Evolutionary conservation across 2,888 invertebrate genomes (phyloP).

Genomic region (Alloscopus bannaensis): DNA sequence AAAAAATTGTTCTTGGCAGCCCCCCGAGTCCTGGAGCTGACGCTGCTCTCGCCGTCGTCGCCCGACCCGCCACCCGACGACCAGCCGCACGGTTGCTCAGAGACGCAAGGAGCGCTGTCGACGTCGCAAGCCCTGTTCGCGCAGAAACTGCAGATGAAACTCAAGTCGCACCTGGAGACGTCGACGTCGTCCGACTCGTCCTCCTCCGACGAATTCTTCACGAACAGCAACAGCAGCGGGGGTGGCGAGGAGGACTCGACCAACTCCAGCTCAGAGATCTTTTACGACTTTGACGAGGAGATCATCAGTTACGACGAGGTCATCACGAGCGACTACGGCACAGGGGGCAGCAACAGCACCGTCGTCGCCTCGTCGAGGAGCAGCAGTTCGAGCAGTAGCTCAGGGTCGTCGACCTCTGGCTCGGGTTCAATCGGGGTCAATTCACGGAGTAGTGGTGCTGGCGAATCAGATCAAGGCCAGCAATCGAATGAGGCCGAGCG

Average conservation of each 20-base stretch:
- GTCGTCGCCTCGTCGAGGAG: conserved; percentile 74
- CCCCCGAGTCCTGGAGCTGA: conserved; percentile 17
- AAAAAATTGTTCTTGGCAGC: background rate
- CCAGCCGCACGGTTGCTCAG: conserved; percentile 75
- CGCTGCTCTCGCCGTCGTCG: conserved; percentile 27
- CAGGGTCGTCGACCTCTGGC: conserved; percentile 17
- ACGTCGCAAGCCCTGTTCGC: conserved; percentile 42
- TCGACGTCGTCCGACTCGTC: conserved; percentile 73
- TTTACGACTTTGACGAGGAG: conserved; percentile 54
- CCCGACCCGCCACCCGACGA: conserved; percentile 82
- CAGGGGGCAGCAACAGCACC: conserved; percentile 44
- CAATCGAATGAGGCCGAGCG: conserved; percentile 14
- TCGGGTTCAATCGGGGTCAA: conserved; percentile 9
- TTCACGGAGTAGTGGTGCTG: background rate
- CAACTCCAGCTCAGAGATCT: conserved; percentile 30
- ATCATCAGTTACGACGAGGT: conserved; percentile 47
- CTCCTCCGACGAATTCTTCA: conserved; percentile 18
- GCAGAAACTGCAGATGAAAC: conserved; percentile 73
- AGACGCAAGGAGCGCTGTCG: too few relatives aligned
- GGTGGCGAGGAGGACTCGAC: conserved; percentile 18
- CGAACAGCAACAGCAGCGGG: conserved; percentile 25
- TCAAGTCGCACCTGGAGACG: conserved; percentile 73
- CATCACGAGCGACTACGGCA: conserved; percentile 47
- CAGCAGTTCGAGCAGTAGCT: conserved; percentile 77
- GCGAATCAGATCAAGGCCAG: background rate